Evolutionary conservation across 2,113 vertebrate species (phyloP), one percentile per base, ranked within the genome.

Genomic region (Zosterops pallidus): DNA sequence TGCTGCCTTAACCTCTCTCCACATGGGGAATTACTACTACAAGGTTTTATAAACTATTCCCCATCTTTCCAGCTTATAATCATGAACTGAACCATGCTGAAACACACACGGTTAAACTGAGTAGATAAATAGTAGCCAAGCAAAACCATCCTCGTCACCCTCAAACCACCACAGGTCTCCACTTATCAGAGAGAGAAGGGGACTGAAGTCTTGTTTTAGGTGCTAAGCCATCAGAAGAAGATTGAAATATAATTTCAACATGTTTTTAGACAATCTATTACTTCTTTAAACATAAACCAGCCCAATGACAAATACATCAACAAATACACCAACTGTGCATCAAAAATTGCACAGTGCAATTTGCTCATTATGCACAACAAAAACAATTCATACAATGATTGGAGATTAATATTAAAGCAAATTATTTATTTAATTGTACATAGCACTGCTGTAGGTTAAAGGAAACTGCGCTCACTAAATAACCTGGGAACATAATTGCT

Each of bases 381-480:
- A 83, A 57, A 67, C 59, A 71, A 88, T 86, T 92, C 77, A 76
- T 44, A 53, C 39, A 70, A 85, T 67, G 60, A 79, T 68, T 95
- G 53, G 47, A 89, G 78, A 64, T 47, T 80, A 79, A 85, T 82
- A 91, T 60, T 68, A 86, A 74, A 81, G 60, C 4, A 71, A 86
- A 86, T 70, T 63, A 86, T 86, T 94, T 90, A 53, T 89, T 92
- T 93, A 72, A 80, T 81, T 93, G 47, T 49, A 35, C 86, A 74
- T 26, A 90, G 12, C 70, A 65, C 64, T n/a, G 33, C 63, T 77
- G 26, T 55, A 59, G 89, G 86, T 31, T 50, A 83, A 93, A 93
- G 76, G 24, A 77, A 47, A 77, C 26, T 18, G 46, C 23, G 9
- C n/a, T 76, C 63, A 52, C 37, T 79, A 74, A 85, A 90, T 83